Conservation (phyloP, 2,888 invertebrate genomes). For the Phytoseiulus persimilis region DNA sequence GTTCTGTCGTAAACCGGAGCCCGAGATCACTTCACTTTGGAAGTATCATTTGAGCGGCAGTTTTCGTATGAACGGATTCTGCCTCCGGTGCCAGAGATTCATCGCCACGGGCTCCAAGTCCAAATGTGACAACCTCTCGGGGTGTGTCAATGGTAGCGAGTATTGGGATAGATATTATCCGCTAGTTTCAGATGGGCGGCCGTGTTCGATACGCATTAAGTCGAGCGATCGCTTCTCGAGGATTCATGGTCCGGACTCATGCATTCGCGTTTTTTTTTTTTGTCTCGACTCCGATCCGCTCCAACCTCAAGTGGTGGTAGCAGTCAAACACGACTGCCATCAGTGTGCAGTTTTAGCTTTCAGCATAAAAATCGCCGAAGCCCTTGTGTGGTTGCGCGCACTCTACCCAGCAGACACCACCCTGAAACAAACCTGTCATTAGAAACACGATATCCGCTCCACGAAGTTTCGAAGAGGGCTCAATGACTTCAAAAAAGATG, state of each 20-base stretch:
- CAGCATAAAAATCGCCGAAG: not conserved
- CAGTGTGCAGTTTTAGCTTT: not conserved
- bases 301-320: not conserved
- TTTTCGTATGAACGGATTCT: no score
- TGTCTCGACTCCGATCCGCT: not conserved
- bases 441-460: not conserved
- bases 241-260: not conserved
- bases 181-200: no score
- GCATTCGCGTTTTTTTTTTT: not conserved
- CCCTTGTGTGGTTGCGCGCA: not conserved
- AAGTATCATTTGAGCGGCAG: no score
- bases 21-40: no score
- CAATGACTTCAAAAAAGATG: not conserved
- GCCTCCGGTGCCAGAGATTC: no score
- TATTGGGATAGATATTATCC: no score
- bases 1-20: no score
- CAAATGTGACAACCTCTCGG: no score
- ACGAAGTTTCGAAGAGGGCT: not conserved
- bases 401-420: not conserved
- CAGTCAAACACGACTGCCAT: not conserved
- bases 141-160: no score
- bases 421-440: slow-evolving; percentile 5
- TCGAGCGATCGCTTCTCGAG: not conserved
- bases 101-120: no score
- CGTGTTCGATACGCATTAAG: no score